Evolutionary conservation across 2,113 vertebrate species (phyloP).

Genomic region (Diadophis punctatus): DNA sequence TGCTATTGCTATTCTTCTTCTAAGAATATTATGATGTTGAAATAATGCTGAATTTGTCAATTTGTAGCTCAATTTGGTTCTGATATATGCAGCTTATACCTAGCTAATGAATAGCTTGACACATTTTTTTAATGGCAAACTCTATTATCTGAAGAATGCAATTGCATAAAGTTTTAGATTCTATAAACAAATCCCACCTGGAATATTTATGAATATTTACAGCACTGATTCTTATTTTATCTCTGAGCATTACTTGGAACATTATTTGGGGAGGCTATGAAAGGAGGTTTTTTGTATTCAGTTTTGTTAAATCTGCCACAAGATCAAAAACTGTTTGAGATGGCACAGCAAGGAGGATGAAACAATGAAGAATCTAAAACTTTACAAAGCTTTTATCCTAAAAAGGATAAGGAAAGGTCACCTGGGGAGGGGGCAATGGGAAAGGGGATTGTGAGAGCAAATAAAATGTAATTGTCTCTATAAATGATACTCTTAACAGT

Average conservation of each 20-base stretch:
- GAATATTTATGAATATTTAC: conserved; percentile 3
- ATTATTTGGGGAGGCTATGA: not conserved
- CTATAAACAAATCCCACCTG: conserved; percentile 12
- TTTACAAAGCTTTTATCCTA: not conserved
- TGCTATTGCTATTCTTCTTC: conserved; percentile 4
- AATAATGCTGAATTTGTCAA: conserved; percentile 11
- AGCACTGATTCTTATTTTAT: conserved; percentile 8
- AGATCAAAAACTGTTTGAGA: not conserved
- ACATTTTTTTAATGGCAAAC: conserved; percentile 5
- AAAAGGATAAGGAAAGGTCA: not conserved
- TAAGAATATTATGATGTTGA: conserved; percentile 33
- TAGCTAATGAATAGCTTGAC: conserved; percentile 35
- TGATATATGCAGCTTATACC: conserved; percentile 44
- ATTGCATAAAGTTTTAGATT: conserved; percentile 24
- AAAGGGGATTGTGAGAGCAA: not conserved
- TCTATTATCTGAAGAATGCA: conserved; percentile 26
- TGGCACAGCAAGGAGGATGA: not conserved
- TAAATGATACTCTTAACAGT: not conserved
- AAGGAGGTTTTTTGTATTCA: not conserved
- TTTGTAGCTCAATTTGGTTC: conserved; percentile 20
- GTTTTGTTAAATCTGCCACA: not conserved
- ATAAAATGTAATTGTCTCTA: not conserved
- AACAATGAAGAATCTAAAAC: not conserved
- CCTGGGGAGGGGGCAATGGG: not conserved
- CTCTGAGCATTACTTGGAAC: not conserved